Percentiles rank a stretch among this genome's conserved stretches.
phyloP scores from a whole-genome alignment of 23 tunicate species.

The Ciona savignyi region DNA sequence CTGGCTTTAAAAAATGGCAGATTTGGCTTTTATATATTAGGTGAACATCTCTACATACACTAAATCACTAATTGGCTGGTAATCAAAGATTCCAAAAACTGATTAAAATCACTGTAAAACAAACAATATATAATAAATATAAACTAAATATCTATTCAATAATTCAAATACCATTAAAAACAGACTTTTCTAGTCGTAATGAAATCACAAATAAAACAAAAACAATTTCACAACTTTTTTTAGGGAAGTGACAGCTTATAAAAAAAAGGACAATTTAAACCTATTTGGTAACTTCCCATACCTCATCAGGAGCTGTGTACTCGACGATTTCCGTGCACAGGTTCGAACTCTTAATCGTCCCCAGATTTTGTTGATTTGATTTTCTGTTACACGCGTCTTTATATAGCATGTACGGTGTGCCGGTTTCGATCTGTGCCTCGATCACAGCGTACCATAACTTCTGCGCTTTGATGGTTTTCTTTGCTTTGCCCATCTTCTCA shows the following conservation, averaged over 20 bases:
- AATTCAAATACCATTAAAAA: no score
- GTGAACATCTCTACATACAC: no score
- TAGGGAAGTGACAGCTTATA: not conserved
- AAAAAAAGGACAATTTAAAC: not conserved
- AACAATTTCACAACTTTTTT: not conserved
- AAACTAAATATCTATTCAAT: no score
- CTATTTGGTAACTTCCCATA: slow-evolving; percentile 6
- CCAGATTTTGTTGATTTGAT: slow-evolving; percentile 98
- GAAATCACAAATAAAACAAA: not conserved
- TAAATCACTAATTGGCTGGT: no score
- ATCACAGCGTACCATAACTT: slow-evolving; percentile 92
- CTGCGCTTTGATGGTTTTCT: slow-evolving; percentile 83
- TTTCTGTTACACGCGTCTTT: slow-evolving; percentile 99
- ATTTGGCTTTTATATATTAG: no score
- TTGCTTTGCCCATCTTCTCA: slow-evolving; percentile 82
- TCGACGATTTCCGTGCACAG: slow-evolving; percentile 98
- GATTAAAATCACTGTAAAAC: no score
- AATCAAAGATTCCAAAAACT: no score
- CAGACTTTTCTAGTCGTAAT: not conserved
- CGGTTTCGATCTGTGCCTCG: slow-evolving; percentile 98
- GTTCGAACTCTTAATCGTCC: slow-evolving; percentile 94
- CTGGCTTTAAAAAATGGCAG: no score
- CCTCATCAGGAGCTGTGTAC: slow-evolving; percentile 88
- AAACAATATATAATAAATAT: no score
- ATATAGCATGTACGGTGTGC: slow-evolving; percentile 99